These are phyloP conservation scores for Thunnus albacares DNA, from an alignment of 2,797 vertebrate species.

Conservation along the genomic window DNA sequence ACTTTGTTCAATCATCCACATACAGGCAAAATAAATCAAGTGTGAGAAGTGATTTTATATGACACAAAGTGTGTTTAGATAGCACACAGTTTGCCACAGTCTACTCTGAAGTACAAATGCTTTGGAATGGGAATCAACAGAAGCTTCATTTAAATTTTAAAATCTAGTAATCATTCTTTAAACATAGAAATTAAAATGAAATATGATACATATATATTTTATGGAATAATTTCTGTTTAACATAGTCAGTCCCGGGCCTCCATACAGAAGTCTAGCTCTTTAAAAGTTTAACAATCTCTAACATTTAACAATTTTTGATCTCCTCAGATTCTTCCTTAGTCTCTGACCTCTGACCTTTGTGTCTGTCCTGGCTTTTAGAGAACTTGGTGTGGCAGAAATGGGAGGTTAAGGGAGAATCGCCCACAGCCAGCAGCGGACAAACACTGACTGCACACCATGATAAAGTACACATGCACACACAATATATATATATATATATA, in stretches of 20 bases:
- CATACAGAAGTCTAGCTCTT: not conserved
- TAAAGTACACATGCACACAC: conserved; percentile 73
- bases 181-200: not conserved
- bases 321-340: not conserved
- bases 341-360: conserved; percentile 14
- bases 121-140: not conserved
- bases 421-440: conserved; percentile 73
- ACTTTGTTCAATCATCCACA: not conserved
- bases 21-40: not conserved
- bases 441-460: conserved; percentile 85
- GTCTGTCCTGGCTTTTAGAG: conserved; percentile 62
- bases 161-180: not conserved
- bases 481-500: too few relatives aligned
- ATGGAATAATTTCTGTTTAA: not conserved
- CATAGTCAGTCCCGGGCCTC: not conserved
- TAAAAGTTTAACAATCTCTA: not conserved
- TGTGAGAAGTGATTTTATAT: too few relatives aligned
- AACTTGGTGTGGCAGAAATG: conserved; percentile 82
- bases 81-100: too few relatives aligned
- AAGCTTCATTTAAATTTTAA: not conserved
- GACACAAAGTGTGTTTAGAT: too few relatives aligned
- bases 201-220: not conserved
- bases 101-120: not conserved
- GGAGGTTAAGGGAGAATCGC: conserved; percentile 84
- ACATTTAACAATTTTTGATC: conserved; percentile 6